phyloP scores from a whole-genome alignment of 2,888 invertebrate species.

The Teleiodes luculella region DNA sequence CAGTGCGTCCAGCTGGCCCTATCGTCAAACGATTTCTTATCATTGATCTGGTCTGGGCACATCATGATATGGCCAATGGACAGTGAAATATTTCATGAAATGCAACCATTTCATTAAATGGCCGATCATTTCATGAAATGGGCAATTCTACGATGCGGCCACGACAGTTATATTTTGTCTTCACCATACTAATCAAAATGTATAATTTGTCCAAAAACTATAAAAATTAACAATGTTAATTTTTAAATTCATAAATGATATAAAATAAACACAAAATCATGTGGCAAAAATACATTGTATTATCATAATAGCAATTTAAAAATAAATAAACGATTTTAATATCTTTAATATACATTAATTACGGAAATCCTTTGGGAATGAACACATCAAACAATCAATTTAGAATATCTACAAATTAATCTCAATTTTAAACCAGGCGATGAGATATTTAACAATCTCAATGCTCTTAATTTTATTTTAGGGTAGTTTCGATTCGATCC shows the following conservation, averaged over 20 bases:
- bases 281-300: conserved; percentile 8
- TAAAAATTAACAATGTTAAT: not conserved
- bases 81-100: no score
- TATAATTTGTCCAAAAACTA: not conserved
- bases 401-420: not conserved
- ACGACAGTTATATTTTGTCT: not conserved
- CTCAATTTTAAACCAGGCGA: no score
- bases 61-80: no score
- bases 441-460: no score
- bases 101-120: no score
- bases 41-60: no score
- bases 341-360: not conserved
- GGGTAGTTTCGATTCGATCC: no score
- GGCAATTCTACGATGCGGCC: no score
- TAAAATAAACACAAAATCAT: not conserved
- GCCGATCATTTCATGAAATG: no score
- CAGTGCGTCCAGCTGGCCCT: no score
- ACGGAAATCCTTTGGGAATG: conserved; percentile 15
- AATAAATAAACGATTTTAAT: not conserved
- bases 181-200: not conserved
- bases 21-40: no score
- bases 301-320: not conserved
- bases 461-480: no score
- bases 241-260: not conserved
- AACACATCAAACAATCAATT: not conserved